Conservation (phyloP, 2,113 vertebrate species). For the Otis tarda region DNA sequence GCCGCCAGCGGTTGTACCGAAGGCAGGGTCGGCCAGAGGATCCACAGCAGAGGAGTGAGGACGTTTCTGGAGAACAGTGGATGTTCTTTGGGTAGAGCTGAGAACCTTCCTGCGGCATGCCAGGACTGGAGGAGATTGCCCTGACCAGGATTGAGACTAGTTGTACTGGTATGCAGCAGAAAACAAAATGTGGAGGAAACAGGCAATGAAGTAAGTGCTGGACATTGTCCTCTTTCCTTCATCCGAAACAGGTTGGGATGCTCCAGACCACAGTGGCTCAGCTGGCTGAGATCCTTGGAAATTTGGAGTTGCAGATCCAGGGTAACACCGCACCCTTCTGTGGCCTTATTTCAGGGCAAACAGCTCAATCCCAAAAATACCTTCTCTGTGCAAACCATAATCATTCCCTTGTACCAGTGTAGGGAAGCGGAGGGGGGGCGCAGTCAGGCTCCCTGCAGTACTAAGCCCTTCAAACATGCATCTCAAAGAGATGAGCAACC, state of each 20-base stretch:
- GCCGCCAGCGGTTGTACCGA: accelerated
- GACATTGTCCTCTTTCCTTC: background rate
- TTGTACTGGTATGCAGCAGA: background rate
- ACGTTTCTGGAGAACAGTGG: background rate
- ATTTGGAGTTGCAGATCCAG: background rate
- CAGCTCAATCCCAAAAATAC: background rate
- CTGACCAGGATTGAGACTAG: background rate
- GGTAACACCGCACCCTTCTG: background rate
- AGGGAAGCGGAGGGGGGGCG: accelerated
- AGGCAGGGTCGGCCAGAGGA: background rate
- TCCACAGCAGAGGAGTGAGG: background rate
- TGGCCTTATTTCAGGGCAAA: background rate
- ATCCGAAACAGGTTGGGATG: background rate
- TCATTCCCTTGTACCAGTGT: accelerated
- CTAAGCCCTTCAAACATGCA: background rate
- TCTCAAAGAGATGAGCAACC: slow-evolving; percentile 6
- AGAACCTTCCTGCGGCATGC: background rate
- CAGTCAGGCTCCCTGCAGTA: background rate
- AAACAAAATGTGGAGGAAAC: background rate
- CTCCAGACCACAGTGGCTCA: background rate
- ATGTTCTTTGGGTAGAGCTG: background rate
- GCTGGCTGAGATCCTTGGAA: background rate
- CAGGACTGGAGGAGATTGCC: background rate
- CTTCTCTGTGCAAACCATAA: accelerated
- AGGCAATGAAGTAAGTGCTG: background rate